Conservation (phyloP, 2,113 vertebrate genomes). For the Cervus canadensis region DNA sequence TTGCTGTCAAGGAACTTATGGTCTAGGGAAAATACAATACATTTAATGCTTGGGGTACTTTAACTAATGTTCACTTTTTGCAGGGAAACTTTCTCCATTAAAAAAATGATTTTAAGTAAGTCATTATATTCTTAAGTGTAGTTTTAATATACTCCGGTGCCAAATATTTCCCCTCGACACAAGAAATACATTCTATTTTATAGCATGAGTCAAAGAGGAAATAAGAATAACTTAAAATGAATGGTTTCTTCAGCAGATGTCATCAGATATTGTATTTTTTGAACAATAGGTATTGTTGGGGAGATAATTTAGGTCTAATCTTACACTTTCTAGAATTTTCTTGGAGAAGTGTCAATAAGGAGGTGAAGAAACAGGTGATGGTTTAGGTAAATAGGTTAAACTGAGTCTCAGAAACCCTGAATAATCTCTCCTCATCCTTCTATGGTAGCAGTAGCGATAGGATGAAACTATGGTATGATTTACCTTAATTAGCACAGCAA, state of each 20-base stretch:
- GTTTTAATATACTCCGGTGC: background rate
- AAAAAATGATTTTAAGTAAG: background rate
- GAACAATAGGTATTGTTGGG: background rate
- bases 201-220: background rate
- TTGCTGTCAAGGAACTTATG: background rate
- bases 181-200: background rate
- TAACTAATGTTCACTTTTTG: background rate
- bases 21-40: background rate
- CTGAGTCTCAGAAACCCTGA: background rate
- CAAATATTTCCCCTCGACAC: background rate
- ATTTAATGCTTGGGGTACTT: background rate
- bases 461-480: slow-evolving; percentile 63
- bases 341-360: background rate
- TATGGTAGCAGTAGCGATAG: background rate
- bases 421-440: background rate
- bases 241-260: background rate
- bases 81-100: background rate
- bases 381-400: background rate
- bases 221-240: background rate
- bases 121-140: background rate
- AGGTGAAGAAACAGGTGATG: background rate
- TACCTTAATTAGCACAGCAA: slow-evolving; percentile 72
- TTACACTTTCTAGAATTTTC: background rate
- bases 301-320: background rate
- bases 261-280: background rate